Evolutionary conservation across 2,888 invertebrate genomes (phyloP).

Genomic region (Endomychus coccineus): DNA sequence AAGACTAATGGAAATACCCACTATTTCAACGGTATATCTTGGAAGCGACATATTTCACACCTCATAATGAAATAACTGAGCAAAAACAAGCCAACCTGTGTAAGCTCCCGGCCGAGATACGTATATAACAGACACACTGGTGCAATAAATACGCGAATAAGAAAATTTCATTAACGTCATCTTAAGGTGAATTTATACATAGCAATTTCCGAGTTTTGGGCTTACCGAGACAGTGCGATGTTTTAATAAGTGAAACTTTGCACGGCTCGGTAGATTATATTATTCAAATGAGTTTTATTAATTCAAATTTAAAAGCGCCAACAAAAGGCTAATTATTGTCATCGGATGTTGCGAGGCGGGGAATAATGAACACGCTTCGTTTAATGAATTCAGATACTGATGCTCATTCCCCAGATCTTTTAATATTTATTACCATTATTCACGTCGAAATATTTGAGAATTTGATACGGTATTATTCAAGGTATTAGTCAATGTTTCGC

Average conservation of each 20-base stretch:
- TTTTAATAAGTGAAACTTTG: slow-evolving; percentile 41
- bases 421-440: no score
- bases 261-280: slow-evolving; percentile 34
- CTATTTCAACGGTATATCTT: no score
- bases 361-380: no score
- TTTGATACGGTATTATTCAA: no score
- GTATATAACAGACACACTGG: slow-evolving; percentile 34
- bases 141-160: slow-evolving; percentile 46
- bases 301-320: slow-evolving; percentile 18
- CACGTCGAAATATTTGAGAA: no score
- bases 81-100: slow-evolving; percentile 33
- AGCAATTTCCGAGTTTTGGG: slow-evolving; percentile 46
- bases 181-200: slow-evolving; percentile 50
- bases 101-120: slow-evolving; percentile 32
- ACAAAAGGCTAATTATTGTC: slow-evolving; percentile 38
- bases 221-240: slow-evolving; percentile 39
- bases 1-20: no score
- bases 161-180: slow-evolving; percentile 53
- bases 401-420: no score
- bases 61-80: slow-evolving; percentile 34
- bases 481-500: no score
- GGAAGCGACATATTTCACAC: slow-evolving; percentile 34
- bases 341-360: no score
- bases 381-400: no score
- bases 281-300: slow-evolving; percentile 43